Base-by-base conservation (phyloP, 2,888 invertebrate species). In the Drosophila putrida region DNA sequence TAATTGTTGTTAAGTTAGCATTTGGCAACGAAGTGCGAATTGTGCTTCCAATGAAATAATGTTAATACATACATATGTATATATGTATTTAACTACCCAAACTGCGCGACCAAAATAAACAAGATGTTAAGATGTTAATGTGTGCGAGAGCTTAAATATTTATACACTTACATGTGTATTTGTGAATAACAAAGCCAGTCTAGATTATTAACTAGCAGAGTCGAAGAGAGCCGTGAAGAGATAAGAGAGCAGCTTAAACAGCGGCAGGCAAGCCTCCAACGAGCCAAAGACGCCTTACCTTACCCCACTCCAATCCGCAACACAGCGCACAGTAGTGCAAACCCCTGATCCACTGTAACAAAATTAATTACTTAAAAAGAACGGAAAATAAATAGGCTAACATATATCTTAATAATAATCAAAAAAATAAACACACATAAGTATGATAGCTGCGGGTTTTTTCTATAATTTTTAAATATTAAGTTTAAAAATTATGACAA, bases 81-180 rank as follows among this genome's bases (percentile, higher is more conserved):
- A 28, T 6, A 28, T 6, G 8, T 28, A 28, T 5, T 9, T 9
- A 31, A 31, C 6, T 31, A 9, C 6, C 6, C 61, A 71, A 64
- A 76, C 72, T 54, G 62, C 53, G 75, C 58, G 58, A 53, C 63
- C 71, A 71, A 75, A 76, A 67, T 67, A 75, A 79, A 75, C 61
- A 79, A 67, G 44, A 59, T 69, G 44, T 54, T 36, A 5, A n/a
- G 2, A 9, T 54, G 43, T 25, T 0, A 13, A 9, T 11, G 47
- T 53, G 35, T 60, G 47, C 28, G 36, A 35, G 27, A 33, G 54
- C 33, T 33, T 57, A 27, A 10, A 33, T 33, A 10, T 33, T 31
- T 47, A 47, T 31, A 31, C 15, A 27, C 36, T 20, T 35, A 13
- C 50, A 36, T n/a, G 27, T 28, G 35, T 50, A 27, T 58, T 65